phyloP scores from a whole-genome alignment of 2,888 invertebrate genomes.

The Drosophila neonasuta region DNA sequence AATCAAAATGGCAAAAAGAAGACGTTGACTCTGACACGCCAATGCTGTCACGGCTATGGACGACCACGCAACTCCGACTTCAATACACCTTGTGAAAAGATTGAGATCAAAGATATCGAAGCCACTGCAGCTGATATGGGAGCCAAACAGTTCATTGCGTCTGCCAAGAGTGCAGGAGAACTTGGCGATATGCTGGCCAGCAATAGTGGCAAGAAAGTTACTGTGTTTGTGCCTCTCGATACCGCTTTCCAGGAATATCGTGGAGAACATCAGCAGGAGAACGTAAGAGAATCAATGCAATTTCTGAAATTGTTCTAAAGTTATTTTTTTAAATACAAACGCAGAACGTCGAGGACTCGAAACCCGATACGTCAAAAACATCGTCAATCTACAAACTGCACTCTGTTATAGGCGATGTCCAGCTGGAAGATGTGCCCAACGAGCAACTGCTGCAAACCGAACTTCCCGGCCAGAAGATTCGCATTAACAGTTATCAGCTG shows the following conservation, averaged over 20 bases:
- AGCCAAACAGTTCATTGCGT: slow-evolving; percentile 84
- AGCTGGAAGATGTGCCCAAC: slow-evolving; percentile 84
- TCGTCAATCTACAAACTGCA: slow-evolving; percentile 84
- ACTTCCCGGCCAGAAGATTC: slow-evolving; percentile 79
- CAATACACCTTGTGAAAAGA: slow-evolving; percentile 83
- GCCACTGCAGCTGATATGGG: slow-evolving; percentile 85
- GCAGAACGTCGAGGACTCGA: slow-evolving; percentile 83
- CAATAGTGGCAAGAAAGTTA: slow-evolving; percentile 83
- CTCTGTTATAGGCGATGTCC: slow-evolving; percentile 84
- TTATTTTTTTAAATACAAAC: neutral
- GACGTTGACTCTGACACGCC: slow-evolving; percentile 85
- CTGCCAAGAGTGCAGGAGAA: slow-evolving; percentile 83
- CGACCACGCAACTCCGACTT: slow-evolving; percentile 81
- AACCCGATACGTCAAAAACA: slow-evolving; percentile 80
- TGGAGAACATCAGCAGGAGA: slow-evolving; percentile 83
- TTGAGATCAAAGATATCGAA: slow-evolving; percentile 84
- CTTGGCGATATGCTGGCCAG: slow-evolving; percentile 83
- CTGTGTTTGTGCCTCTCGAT: slow-evolving; percentile 86
- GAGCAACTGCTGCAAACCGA: slow-evolving; percentile 83
- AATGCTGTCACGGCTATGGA: slow-evolving; percentile 87
- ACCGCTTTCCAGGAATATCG: slow-evolving; percentile 84
- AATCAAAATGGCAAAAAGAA: slow-evolving; percentile 85
- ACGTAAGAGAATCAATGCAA: slow-evolving; percentile 80
- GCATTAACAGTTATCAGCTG: slow-evolving; percentile 80
- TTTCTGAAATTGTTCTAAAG: neutral